Evolutionary conservation across 2,888 invertebrate genomes (phyloP), one percentile per base, ranked within the genome.

Genomic region (Pantelozetes paolii): DNA sequence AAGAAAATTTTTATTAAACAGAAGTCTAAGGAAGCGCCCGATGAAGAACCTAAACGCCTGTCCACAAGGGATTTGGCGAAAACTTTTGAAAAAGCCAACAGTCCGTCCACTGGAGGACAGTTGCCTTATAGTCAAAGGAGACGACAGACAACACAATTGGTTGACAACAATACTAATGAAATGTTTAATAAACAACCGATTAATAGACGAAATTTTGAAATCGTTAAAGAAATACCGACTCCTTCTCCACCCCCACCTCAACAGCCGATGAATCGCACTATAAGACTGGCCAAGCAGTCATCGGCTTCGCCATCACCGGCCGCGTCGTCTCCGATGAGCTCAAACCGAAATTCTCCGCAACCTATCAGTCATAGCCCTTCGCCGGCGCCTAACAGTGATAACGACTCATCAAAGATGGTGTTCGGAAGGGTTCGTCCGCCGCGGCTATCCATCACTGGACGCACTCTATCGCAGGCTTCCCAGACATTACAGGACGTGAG

Each of bases 381-480:
- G 6, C 71, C 71, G 11, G 13, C 36, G 13, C 71, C 54, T 15
- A 5, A 1, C 1, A 32, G 30, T 13, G 45, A 45, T 15, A 20
- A 48, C 11, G 48, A 50, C 28, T 20, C 50, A 1, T 40, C 54
- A n/a, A 48, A 45, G 32, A 64, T 73, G 45, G 74, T 72, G 23
- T 71, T 71, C 36, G 74, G 71, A 15, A 71, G 71, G 23, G 72
- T 74, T 20, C 45, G 71, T 32, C 71, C 74, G 30, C 74, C 70
- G 28, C 48, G 54, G 26, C 36, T 62, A 28, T 62, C 72, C 1
- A 11, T 72, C 8, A 72, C 45, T 40, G 73, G 72, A 9, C 71
- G 74, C 36, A 74, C 69, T 40, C 69, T 69, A 28, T 69, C 69
- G 2, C 69, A 69, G 32, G 42, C 45, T 36, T 32, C 62, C 57